phyloP scores from a whole-genome alignment of 2,888 invertebrate species.

The Ashinkailepas kermadecensis region DNA sequence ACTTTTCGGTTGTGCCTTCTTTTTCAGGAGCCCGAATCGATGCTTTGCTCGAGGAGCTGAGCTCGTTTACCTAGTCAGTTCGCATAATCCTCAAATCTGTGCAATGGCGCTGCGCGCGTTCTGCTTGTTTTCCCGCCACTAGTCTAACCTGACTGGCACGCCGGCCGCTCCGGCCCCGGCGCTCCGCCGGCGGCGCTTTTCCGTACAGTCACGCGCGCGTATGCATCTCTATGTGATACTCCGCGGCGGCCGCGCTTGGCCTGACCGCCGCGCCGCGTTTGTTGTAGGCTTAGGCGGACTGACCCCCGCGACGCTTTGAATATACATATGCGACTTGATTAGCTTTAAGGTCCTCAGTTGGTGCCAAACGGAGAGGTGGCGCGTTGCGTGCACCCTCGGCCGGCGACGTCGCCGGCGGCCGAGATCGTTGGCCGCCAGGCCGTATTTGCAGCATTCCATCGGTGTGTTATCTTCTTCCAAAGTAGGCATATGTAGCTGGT shows the following conservation, averaged over 20 bases:
- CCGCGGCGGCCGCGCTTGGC: background rate
- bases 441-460: constrained; percentile 1
- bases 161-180: background rate
- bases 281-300: background rate
- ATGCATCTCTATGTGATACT: constrained; percentile 8
- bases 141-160: background rate
- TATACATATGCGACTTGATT: background rate
- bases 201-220: background rate
- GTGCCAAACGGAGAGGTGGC: background rate
- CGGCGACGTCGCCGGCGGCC: background rate
- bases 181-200: background rate
- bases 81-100: background rate
- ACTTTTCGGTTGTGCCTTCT: background rate
- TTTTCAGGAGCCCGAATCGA: constrained; percentile 7
- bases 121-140: background rate
- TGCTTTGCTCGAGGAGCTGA: constrained; percentile 6
- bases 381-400: background rate
- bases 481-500: constrained; percentile 2
- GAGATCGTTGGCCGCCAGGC: background rate
- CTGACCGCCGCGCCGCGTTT: background rate
- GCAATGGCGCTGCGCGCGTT: background rate
- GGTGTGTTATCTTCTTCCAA: constrained; percentile 17
- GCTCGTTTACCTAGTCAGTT: constrained; percentile 15
- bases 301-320: background rate
- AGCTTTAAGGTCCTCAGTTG: constrained; percentile 4